A percentile compares a stretch with the other conserved stretches of the same genome.
Conservation (phyloP, 2,113 vertebrate genomes). For the Saccopteryx bilineata region DNA sequence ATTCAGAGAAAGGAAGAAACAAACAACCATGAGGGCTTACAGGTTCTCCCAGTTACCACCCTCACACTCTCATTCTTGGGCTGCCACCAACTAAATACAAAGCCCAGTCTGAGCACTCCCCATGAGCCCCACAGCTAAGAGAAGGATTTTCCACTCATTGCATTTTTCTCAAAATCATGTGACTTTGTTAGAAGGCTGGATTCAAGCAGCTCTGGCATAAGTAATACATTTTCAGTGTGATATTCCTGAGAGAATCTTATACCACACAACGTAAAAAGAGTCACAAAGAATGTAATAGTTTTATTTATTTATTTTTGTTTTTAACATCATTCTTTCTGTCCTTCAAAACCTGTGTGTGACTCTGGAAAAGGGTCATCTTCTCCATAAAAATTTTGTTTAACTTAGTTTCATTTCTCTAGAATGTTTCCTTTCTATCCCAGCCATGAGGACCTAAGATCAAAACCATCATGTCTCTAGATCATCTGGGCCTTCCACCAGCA, state of each 20-base stretch:
- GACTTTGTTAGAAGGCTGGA: neutral
- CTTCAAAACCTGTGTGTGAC: neutral
- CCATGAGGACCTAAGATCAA: neutral
- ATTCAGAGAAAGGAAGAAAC: neutral
- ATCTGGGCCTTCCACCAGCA: neutral
- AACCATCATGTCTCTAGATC: neutral
- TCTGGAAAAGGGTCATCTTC: neutral
- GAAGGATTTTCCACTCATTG: neutral
- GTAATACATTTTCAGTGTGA: neutral
- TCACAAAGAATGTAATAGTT: neutral
- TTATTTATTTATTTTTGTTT: neutral
- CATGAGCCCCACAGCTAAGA: neutral
- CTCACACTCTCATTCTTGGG: neutral
- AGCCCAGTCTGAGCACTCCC: rapidly evolving
- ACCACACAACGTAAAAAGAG: neutral
- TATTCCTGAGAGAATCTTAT: neutral
- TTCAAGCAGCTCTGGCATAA: neutral
- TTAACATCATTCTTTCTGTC: neutral
- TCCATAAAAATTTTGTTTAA: neutral
- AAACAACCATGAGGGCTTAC: neutral
- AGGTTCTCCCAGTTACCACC: neutral
- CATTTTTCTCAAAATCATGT: neutral
- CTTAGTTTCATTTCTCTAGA: neutral
- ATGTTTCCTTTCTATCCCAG: neutral
- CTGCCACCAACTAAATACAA: neutral